These are phyloP conservation scores for Crocallis elinguaria DNA, from an alignment of 2,888 invertebrate species.

Conservation along the genomic window DNA sequence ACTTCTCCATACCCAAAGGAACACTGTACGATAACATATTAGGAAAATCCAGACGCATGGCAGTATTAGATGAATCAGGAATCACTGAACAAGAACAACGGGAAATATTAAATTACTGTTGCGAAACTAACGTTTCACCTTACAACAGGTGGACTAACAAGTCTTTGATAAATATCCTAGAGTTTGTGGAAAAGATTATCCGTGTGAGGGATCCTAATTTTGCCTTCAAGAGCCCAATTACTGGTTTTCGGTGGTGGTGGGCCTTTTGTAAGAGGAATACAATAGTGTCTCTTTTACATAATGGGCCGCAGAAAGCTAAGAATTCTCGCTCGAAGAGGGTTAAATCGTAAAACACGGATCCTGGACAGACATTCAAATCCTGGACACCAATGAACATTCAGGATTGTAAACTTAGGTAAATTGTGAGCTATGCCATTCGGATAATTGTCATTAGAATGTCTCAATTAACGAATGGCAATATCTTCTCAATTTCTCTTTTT, in stretches of 20 bases:
- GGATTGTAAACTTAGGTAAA: no score
- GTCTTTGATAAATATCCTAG: slow-evolving; percentile 85
- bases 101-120: slow-evolving; percentile 89
- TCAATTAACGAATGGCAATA: no score
- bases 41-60: slow-evolving; percentile 91
- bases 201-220: slow-evolving; percentile 86
- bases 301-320: slow-evolving; percentile 49
- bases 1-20: slow-evolving; percentile 90
- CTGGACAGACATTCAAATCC: no score
- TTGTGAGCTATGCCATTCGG: no score
- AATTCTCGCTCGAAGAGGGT: slow-evolving; percentile 41
- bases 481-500: no score
- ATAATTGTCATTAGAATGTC: no score
- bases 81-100: slow-evolving; percentile 86
- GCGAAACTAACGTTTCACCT: slow-evolving; percentile 88
- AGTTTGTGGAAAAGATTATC: slow-evolving; percentile 87
- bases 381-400: no score
- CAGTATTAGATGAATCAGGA: slow-evolving; percentile 88
- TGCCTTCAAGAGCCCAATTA: slow-evolving; percentile 86
- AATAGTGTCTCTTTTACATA: slow-evolving; percentile 85
- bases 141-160: slow-evolving; percentile 90
- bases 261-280: slow-evolving; percentile 92
- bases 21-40: slow-evolving; percentile 91
- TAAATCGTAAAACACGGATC: slow-evolving; percentile 47
- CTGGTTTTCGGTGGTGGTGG: slow-evolving; percentile 93